Evolutionary conservation across 2,113 vertebrate genomes (phyloP).

Genomic region (Triplophysa rosa): DNA sequence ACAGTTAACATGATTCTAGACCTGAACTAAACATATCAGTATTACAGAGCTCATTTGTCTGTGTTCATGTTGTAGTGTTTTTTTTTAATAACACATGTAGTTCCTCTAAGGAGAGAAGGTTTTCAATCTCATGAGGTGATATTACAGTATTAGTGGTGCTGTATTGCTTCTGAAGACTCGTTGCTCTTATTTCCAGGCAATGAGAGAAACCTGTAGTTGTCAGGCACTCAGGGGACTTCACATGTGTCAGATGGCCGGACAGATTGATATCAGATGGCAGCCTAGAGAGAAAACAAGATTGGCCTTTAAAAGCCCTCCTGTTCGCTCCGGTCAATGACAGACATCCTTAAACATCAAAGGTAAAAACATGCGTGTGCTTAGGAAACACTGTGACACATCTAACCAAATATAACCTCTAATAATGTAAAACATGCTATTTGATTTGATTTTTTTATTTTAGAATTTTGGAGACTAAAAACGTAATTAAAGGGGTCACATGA

Average conservation of each 20-base stretch:
- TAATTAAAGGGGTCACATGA: no score
- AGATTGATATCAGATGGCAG: slow-evolving; percentile 51
- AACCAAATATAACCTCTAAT: no score
- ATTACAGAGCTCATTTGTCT: background rate
- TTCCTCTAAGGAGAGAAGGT: background rate
- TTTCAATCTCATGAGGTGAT: background rate
- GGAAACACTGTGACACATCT: no score
- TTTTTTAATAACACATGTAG: background rate
- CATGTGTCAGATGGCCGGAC: slow-evolving; percentile 51
- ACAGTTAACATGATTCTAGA: background rate
- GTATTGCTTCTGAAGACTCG: slow-evolving; percentile 3
- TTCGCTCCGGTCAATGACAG: slow-evolving; percentile 31
- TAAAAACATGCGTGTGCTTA: background rate
- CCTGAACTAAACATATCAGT: background rate
- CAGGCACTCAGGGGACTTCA: slow-evolving; percentile 29
- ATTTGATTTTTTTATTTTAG: no score
- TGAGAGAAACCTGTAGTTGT: slow-evolving; percentile 33
- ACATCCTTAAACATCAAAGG: slow-evolving; percentile 12
- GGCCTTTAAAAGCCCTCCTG: slow-evolving; percentile 19
- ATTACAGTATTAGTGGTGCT: background rate
- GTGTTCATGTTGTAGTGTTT: no score
- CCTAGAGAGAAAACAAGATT: slow-evolving; percentile 43
- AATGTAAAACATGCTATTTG: no score
- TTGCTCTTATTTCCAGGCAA: background rate
- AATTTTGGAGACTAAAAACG: no score